These are phyloP conservation scores for Hybognathus amarus DNA, from an alignment of 2,797 vertebrate genomes.

Conservation along the genomic window DNA sequence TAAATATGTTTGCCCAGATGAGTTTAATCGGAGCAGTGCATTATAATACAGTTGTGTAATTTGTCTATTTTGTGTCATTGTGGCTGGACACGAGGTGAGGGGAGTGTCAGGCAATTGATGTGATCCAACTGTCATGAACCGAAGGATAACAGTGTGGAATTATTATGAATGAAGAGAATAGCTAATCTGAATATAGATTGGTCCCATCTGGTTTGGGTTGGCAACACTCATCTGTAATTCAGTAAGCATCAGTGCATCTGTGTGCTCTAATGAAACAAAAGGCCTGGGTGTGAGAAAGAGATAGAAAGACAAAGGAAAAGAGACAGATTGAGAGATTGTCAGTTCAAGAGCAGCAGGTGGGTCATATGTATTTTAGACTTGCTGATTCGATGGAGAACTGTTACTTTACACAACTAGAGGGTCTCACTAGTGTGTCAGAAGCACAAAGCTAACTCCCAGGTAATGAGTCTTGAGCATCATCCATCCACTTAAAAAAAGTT, in stretches of 20 bases:
- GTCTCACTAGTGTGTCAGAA: not conserved
- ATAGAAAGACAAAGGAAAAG: conserved; percentile 63
- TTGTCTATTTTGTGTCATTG: conserved; percentile 35
- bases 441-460: not conserved
- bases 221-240: conserved; percentile 80
- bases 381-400: not conserved
- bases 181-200: conserved; percentile 86
- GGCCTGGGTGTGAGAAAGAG: conserved; percentile 64
- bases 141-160: conserved; percentile 78
- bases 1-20: not conserved
- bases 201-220: conserved; percentile 82
- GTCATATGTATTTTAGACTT: conserved; percentile 21
- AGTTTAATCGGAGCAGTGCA: not conserved
- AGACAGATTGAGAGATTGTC: conserved; percentile 40
- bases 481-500: not conserved
- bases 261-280: conserved; percentile 81
- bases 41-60: not conserved
- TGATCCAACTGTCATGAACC: conserved; percentile 56
- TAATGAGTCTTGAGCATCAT: not conserved
- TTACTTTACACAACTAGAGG: not conserved
- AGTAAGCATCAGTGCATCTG: conserved; percentile 83
- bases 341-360: conserved; percentile 32
- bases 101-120: conserved; percentile 7
- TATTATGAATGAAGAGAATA: conserved; percentile 80
- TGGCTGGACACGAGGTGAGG: conserved; percentile 17